phyloP scores from a whole-genome alignment of 2,797 vertebrate genomes.

The Lepilemur septentrionalis region DNA sequence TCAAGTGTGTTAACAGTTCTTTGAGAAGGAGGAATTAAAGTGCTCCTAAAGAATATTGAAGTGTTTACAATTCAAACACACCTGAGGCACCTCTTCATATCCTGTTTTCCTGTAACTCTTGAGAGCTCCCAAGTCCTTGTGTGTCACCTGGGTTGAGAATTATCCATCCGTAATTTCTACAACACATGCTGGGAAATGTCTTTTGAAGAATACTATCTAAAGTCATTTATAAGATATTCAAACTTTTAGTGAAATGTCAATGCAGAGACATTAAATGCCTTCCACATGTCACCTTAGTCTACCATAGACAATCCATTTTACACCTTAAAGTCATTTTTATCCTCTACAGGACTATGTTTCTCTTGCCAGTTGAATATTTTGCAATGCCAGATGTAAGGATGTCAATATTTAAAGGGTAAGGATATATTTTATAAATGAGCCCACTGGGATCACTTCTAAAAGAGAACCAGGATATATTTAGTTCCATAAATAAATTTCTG shows the following conservation, averaged over 20 bases:
- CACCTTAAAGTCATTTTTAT: neutral
- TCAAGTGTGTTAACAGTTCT: neutral
- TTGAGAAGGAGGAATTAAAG: neutral
- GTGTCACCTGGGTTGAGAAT: neutral
- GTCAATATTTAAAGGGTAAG: constrained; percentile 31
- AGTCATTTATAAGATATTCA: neutral
- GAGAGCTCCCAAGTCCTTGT: neutral
- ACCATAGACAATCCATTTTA: neutral
- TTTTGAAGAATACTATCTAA: neutral
- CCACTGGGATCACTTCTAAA: neutral
- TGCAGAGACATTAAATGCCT: neutral
- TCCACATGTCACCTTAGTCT: neutral
- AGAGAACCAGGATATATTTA: neutral
- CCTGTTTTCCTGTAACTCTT: neutral
- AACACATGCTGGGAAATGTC: neutral
- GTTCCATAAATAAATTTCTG: neutral
- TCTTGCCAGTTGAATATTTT: neutral
- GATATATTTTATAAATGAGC: constrained; percentile 40
- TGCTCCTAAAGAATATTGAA: neutral
- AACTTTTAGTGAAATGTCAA: neutral
- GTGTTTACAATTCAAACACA: neutral
- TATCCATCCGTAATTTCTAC: neutral
- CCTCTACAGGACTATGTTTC: neutral
- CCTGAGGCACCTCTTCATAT: neutral
- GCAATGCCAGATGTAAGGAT: neutral